Percentiles rank a stretch among this genome's conserved stretches.
phyloP scores from a whole-genome alignment of 2,113 vertebrate species.

The Pluvianellus socialis region DNA sequence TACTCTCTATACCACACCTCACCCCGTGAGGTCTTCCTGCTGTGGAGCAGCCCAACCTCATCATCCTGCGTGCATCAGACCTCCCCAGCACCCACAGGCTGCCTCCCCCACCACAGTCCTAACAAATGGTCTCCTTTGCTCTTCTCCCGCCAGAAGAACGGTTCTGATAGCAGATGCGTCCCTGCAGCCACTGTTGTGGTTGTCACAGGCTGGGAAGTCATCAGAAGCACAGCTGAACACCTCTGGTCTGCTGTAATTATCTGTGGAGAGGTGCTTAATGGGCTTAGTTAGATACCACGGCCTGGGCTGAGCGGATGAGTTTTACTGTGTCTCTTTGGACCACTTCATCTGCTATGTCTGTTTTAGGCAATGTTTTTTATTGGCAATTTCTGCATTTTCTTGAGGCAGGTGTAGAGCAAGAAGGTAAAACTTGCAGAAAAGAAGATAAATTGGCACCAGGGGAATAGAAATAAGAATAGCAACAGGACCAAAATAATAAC shows the following conservation, averaged over 20 bases:
- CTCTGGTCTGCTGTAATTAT: neutral
- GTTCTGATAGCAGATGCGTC: neutral
- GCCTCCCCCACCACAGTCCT: neutral
- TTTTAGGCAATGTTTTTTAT: neutral
- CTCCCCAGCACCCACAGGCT: neutral
- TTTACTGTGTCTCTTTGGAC: neutral
- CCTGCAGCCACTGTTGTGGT: neutral
- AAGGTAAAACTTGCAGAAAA: slow-evolving; percentile 5
- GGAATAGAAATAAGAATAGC: neutral
- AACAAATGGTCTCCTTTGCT: neutral
- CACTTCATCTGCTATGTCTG: neutral
- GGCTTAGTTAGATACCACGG: neutral
- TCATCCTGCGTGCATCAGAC: neutral
- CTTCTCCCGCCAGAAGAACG: neutral
- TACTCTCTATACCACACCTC: neutral
- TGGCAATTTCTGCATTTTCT: neutral
- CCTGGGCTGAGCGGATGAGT: neutral
- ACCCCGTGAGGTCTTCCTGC: neutral
- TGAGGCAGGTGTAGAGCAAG: neutral
- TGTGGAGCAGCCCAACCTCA: neutral
- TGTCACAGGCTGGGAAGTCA: neutral
- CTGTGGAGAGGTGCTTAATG: neutral
- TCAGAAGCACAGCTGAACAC: neutral
- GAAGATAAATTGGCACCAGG: neutral
- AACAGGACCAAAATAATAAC: neutral